A percentile compares a stretch with the other conserved stretches of the same genome.
These are phyloP conservation scores for Hystrix cristata DNA, from an alignment of 2,113 vertebrate species.

Conservation along the genomic window DNA sequence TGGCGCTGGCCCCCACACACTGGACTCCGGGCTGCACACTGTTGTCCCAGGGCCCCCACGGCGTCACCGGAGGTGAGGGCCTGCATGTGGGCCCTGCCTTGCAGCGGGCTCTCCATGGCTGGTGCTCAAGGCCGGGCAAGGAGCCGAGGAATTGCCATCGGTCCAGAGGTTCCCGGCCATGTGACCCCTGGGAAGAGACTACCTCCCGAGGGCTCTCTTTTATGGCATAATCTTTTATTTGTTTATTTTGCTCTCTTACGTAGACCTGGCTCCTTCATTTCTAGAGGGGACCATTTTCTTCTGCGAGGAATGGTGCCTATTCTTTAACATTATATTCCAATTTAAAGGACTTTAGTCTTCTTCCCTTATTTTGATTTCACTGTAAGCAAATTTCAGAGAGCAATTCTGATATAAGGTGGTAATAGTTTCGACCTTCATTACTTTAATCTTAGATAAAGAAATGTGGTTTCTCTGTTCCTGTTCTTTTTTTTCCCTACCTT, in stretches of 20 bases:
- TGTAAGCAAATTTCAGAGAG: slow-evolving; percentile 29
- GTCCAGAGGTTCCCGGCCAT: neutral
- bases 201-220: slow-evolving; percentile 9
- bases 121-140: neutral
- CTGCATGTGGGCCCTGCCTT: rapidly evolving
- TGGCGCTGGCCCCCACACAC: neutral
- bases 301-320: neutral
- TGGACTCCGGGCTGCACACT: neutral
- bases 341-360: slow-evolving; percentile 32
- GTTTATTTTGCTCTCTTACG: neutral
- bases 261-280: slow-evolving; percentile 34
- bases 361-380: slow-evolving; percentile 54
- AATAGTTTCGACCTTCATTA: neutral
- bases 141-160: neutral
- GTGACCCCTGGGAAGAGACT: neutral
- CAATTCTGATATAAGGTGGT: neutral
- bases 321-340: slow-evolving; percentile 35
- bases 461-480: neutral
- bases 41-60: neutral
- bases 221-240: neutral
- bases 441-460: slow-evolving; percentile 34
- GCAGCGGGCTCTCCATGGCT: neutral
- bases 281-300: slow-evolving; percentile 59
- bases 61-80: neutral
- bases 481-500: neutral